Evolutionary conservation across 2,113 vertebrate genomes (phyloP), one percentile per base, ranked within the genome.

Genomic region (Bos javanicus): DNA sequence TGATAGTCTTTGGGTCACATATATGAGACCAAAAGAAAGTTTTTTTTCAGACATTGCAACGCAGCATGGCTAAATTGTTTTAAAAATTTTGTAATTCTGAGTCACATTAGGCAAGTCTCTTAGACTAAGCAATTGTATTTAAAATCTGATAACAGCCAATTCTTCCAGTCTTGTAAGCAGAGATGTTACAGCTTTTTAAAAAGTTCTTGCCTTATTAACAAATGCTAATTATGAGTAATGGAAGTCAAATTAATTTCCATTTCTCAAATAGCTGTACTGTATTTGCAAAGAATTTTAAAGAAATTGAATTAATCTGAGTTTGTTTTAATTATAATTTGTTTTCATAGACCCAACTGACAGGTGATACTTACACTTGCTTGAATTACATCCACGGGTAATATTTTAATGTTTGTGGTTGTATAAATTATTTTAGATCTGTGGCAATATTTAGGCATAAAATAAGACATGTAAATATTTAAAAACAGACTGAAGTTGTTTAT

Each of bases 311-410:
- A 97, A 97, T 95, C 59, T 98, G 64, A 96, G 67, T 98, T 97
- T 98, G 52, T 96, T 98, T 97, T 95, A 95, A 97, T 98, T 97
- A 95, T 80, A 96, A 97, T 96, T 96, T 97, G 94, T 97, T 98
- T 97, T 97, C 82, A 59, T 95, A 98, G 84, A 96, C 6, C 50
- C 83, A 97, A 98, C 23, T 94, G 92, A 96, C 85, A 98, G 96
- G 95, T 94, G 94, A 96, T 96, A 91, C 78, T 93, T 94, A 26
- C 23, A 80, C 60, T 93, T 95, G 83, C 85, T 97, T 94, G 87
- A 97, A 94, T 97, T 97, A 94, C 17, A 97, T 97, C 56, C 64
- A 83, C 0, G 39, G 43, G 62, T 89, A 97, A 97, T 97, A 39
- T 96, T 97, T 97, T 87, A 74, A 90, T 90, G 57, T 97, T 97